A percentile compares a stretch with the other conserved stretches of the same genome.
Conservation (phyloP, 2,797 vertebrate genomes). For the Typhlichthys subterraneus region DNA sequence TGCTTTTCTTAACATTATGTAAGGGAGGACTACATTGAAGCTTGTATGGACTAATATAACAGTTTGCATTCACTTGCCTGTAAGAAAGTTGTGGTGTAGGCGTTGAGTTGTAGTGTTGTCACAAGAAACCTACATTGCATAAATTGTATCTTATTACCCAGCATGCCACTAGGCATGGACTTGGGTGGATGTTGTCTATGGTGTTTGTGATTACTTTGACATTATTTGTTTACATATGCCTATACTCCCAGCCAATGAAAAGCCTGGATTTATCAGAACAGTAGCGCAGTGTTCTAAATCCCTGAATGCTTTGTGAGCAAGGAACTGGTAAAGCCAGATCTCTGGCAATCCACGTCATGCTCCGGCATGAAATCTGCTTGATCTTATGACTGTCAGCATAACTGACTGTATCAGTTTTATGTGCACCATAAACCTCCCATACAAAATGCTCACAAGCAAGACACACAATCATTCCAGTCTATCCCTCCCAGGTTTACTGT, state of each 20-base stretch:
- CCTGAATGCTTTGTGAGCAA: conserved; percentile 3
- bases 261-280: conserved; percentile 26
- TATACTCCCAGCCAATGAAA: conserved; percentile 3
- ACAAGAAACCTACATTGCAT: too few relatives aligned
- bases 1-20: background rate
- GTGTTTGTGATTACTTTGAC: too few relatives aligned
- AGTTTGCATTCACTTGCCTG: conserved; percentile 46
- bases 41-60: background rate
- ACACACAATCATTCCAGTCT: background rate
- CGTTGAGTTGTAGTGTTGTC: too few relatives aligned
- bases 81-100: background rate
- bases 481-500: conserved; percentile 31
- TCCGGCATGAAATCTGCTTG: conserved; percentile 22
- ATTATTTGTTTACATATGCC: background rate
- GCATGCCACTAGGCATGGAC: too few relatives aligned
- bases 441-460: background rate
- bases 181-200: too few relatives aligned
- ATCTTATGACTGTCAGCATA: conserved; percentile 51
- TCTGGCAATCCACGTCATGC: conserved; percentile 25
- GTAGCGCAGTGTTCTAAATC: conserved; percentile 26
- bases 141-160: too few relatives aligned
- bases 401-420: conserved; percentile 28
- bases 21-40: background rate
- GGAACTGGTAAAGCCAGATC: conserved; percentile 57
- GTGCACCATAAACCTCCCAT: conserved; percentile 6